Evolutionary conservation across 1,140 invertebrate genomes (phyloP).

Genomic region (Bombus polaris): DNA sequence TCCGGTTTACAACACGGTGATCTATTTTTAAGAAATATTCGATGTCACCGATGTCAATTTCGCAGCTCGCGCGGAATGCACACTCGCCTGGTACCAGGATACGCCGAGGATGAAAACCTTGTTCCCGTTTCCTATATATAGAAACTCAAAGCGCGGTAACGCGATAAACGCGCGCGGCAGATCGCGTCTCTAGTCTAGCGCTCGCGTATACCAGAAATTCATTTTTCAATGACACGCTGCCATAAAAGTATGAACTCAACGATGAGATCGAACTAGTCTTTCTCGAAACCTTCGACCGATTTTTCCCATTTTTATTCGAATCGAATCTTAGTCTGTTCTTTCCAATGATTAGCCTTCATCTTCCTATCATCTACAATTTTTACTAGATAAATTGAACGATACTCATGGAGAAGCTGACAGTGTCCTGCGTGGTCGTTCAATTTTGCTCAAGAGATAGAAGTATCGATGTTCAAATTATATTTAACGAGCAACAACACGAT

Average conservation of each 20-base stretch:
- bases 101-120: constrained; percentile 70
- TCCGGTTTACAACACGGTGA: background rate
- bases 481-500: background rate
- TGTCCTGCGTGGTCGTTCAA: background rate
- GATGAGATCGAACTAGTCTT: background rate
- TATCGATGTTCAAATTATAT: background rate
- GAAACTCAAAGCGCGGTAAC: constrained; percentile 49
- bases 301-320: background rate
- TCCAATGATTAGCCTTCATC: background rate
- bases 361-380: too few species aligned
- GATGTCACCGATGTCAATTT: constrained; percentile 14
- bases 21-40: background rate
- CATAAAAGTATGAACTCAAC: background rate
- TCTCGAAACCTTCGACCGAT: background rate
- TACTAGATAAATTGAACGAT: background rate
- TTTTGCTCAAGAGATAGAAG: background rate
- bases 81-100: constrained; percentile 52
- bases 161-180: constrained; percentile 41
- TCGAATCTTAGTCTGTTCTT: background rate
- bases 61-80: constrained; percentile 23
- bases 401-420: background rate
- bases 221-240: constrained; percentile 19
- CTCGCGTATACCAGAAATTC: constrained; percentile 24
- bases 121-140: constrained; percentile 76
- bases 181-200: constrained; percentile 18